A percentile compares a stretch with the other conserved stretches of the same genome.
These are phyloP conservation scores for Rana temporaria DNA, from an alignment of 2,113 vertebrate species.

Conservation along the genomic window DNA sequence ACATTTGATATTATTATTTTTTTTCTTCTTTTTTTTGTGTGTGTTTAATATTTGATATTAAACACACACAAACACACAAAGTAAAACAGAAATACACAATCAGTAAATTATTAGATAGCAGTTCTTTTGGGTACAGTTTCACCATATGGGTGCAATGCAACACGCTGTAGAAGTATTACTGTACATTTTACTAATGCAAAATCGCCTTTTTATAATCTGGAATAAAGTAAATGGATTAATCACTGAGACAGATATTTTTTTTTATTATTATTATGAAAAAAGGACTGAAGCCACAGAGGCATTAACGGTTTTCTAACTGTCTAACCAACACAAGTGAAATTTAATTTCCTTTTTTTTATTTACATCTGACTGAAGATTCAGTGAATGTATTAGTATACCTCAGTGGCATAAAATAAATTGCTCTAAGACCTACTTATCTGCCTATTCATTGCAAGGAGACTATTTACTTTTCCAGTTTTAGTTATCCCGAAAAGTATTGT, in stretches of 20 bases:
- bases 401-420: no score
- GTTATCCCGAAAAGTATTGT: background rate
- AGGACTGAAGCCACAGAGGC: slow-evolving; percentile 12
- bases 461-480: slow-evolving; percentile 19
- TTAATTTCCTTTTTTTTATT: slow-evolving; percentile 23
- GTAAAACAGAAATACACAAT: slow-evolving; percentile 58
- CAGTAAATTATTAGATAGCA: slow-evolving; percentile 74
- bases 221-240: slow-evolving; percentile 47
- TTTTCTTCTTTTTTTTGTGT: no score
- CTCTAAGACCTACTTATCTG: slow-evolving; percentile 24
- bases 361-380: slow-evolving; percentile 16
- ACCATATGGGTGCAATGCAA: slow-evolving; percentile 24
- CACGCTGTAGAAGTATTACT: slow-evolving; percentile 54
- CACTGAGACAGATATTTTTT: slow-evolving; percentile 42
- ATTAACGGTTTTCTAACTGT: slow-evolving; percentile 9
- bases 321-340: slow-evolving; percentile 8
- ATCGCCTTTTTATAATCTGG: slow-evolving; percentile 33
- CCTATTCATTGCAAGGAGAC: slow-evolving; percentile 25
- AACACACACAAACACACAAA: background rate
- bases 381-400: slow-evolving; percentile 20
- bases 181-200: slow-evolving; percentile 41
- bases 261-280: slow-evolving; percentile 15
- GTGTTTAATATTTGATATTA: no score
- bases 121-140: slow-evolving; percentile 62
- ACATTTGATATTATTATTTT: no score